Evolutionary conservation across 1,140 invertebrate species (phyloP).

Genomic region (Pachyrhynchus sulphureomaculatus): DNA sequence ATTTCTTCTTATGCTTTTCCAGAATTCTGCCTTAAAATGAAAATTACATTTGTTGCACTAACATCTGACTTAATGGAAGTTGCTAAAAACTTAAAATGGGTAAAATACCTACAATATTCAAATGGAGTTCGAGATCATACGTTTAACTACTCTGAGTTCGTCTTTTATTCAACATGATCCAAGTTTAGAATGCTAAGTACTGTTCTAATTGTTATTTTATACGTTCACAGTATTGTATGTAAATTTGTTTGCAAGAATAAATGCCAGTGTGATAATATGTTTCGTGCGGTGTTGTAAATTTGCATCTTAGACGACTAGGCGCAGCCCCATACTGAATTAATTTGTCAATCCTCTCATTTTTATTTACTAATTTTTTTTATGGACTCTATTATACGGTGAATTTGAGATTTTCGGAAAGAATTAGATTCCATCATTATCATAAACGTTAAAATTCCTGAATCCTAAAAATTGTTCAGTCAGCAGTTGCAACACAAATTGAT

Average conservation of each 20-base stretch:
- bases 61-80: too few species aligned
- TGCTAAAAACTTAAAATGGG: too few species aligned
- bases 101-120: too few species aligned
- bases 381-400: too few species aligned
- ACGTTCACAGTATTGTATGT: constrained; percentile 23
- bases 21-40: too few species aligned
- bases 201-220: constrained; percentile 27
- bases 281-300: constrained; percentile 9
- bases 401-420: too few species aligned
- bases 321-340: constrained; percentile 14
- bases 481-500: too few species aligned
- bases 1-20: too few species aligned
- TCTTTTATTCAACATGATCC: constrained; percentile 5
- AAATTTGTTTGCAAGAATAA: constrained; percentile 18
- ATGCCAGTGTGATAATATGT: constrained; percentile 23
- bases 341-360: constrained; percentile 5
- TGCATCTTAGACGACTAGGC: constrained; percentile 17
- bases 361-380: neutral
- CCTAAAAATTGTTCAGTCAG: too few species aligned
- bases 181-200: constrained; percentile 14
- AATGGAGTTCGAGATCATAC: constrained; percentile 2
- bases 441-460: too few species aligned
- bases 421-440: too few species aligned
- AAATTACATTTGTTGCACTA: too few species aligned
- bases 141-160: neutral